Percentiles rank a stretch among this genome's conserved stretches.
These are phyloP conservation scores for Gymnobelideus leadbeateri DNA, from an alignment of 2,113 vertebrate genomes.

Conservation along the genomic window DNA sequence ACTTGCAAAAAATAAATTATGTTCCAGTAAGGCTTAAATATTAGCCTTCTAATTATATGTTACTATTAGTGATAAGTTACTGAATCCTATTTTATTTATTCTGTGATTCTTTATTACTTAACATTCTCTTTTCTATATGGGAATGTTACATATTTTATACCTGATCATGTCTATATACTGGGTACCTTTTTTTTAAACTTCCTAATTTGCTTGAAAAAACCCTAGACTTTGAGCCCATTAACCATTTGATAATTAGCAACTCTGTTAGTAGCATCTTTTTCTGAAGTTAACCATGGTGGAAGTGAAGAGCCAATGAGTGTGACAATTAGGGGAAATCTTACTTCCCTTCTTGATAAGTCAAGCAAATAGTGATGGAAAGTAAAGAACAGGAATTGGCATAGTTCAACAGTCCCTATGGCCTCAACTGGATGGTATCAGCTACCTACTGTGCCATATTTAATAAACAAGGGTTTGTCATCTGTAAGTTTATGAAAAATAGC, in stretches of 20 bases:
- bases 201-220: not conserved
- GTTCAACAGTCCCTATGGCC: not conserved
- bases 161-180: not conserved
- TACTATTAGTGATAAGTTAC: not conserved
- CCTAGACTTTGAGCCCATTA: not conserved
- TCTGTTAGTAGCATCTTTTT: not conserved
- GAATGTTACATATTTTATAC: not conserved
- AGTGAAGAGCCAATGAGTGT: not conserved
- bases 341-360: not conserved
- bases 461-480: not conserved
- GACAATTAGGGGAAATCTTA: not conserved
- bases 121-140: not conserved
- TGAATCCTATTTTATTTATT: not conserved
- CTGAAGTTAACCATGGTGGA: not conserved
- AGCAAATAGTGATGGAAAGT: not conserved
- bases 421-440: not conserved
- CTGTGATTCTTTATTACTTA: not conserved
- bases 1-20: not conserved
- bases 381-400: not conserved
- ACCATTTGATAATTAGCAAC: not conserved
- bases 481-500: not conserved
- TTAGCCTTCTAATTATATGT: not conserved
- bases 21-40: not conserved
- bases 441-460: not conserved
- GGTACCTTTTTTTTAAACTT: not conserved